Evolutionary conservation across 64 coral and sea anemone species (phyloP), one percentile per base, ranked within the genome.

Genomic region (Stichodactyla mertensii): DNA sequence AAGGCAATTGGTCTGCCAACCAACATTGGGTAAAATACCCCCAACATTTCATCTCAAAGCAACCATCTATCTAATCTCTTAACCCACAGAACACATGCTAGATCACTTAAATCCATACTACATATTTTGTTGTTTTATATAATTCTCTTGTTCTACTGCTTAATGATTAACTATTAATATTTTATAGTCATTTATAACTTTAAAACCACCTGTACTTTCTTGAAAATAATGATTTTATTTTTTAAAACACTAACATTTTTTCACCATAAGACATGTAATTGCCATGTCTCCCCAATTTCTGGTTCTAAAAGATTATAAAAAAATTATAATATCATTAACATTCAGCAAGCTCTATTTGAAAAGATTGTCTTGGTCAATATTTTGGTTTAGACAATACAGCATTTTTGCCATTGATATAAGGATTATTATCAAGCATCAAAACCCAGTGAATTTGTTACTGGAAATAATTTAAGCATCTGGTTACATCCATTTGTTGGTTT

Each of bases 401-500:
- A 1, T 62, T 18, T 62, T 22, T 66, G 62, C 6, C 19, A n/a
- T 66, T 66, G 12, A 4, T 23, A 2, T 6, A 66, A 7, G 5
- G 19, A 66, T 22, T 5, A 61, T 66, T 66, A n/a, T 66, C 7
- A 66, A n/a, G 62, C 19, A 66, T 18, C 62, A 66, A 66, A 66
- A 66, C 22, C 62, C 62, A n/a, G 7, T 66, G 7, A 58, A 58
- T 58, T 58, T 58, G 7, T 16, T 59, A 2, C 15, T 59, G 4
- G 9, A 59, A 4, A 59, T 59, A 12, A 12, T 58, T 58, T 58
- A 58, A 58, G 10, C 57, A 58, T 58, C 57, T 74, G 4, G 69
- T 74, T 2, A 74, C 11, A 53, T 81, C 78, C 77, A 81, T 54
- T 81, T 81, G 78, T 81, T 81, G 78, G 78, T 81, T 81, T 81